Conservation (phyloP, 2,113 vertebrate genomes). For the Dromiciops gliroides region DNA sequence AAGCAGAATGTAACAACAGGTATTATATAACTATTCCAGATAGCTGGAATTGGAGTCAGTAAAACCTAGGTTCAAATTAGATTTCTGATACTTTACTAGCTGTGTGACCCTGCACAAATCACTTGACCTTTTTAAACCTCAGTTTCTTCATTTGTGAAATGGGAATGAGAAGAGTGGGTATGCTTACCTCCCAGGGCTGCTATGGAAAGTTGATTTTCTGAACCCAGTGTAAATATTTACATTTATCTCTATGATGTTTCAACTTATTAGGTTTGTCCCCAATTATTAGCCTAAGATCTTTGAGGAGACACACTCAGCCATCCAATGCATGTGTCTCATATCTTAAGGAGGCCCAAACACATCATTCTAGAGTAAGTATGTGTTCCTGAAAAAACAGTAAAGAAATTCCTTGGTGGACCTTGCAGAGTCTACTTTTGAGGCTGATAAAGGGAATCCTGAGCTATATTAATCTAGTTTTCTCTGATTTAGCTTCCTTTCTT, state of each 20-base stretch:
- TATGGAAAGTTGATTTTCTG: background rate
- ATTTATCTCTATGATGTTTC: background rate
- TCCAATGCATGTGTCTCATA: background rate
- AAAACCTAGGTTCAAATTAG: background rate
- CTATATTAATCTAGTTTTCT: constrained; percentile 11
- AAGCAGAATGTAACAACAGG: background rate
- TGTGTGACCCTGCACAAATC: background rate
- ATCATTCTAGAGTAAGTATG: background rate
- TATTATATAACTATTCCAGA: background rate
- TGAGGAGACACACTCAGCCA: background rate
- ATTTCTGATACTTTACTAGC: background rate
- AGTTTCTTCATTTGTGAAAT: background rate
- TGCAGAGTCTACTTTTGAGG: constrained; percentile 8
- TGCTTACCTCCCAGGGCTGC: background rate
- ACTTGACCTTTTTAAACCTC: background rate
- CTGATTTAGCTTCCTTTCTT: background rate
- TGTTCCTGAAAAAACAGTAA: background rate
- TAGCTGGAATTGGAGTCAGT: background rate
- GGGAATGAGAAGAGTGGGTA: background rate
- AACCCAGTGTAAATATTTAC: background rate
- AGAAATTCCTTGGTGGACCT: background rate
- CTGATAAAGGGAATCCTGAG: background rate
- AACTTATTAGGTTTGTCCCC: background rate
- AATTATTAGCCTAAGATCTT: background rate
- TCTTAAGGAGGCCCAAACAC: background rate